A percentile compares a stretch with the other conserved stretches of the same genome.
These are phyloP conservation scores for Archivesica marissinica DNA, from an alignment of 1,140 invertebrate species.

Conservation along the genomic window DNA sequence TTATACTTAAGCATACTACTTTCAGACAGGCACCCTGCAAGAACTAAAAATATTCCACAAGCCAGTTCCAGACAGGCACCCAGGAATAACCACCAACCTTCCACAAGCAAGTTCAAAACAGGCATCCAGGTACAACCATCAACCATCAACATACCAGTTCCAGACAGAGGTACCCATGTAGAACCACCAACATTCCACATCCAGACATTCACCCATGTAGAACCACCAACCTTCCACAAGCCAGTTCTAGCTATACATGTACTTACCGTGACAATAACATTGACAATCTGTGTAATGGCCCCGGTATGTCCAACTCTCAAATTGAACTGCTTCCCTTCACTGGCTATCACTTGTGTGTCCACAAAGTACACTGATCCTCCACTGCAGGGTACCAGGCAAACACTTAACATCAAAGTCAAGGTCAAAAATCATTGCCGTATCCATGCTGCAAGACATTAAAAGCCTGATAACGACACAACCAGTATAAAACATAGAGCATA, in stretches of 20 bases:
- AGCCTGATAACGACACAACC: too few species aligned
- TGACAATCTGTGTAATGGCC: conserved; percentile 63
- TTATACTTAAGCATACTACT: not conserved
- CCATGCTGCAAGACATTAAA: not conserved
- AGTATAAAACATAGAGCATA: too few species aligned
- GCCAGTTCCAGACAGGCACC: too few species aligned
- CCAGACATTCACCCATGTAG: too few species aligned
- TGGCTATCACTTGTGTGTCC: conserved; percentile 64
- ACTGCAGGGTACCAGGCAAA: conserved; percentile 29
- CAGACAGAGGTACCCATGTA: not conserved
- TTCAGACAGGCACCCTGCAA: not conserved
- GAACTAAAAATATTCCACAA: too few species aligned
- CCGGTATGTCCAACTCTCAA: conserved; percentile 69
- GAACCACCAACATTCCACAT: not conserved
- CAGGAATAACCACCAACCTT: too few species aligned
- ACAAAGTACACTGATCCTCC: conserved; percentile 66
- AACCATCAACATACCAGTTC: not conserved
- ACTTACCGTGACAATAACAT: conserved; percentile 75
- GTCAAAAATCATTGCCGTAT: not conserved
- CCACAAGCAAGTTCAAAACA: not conserved
- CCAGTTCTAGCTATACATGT: too few species aligned
- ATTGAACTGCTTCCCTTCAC: conserved; percentile 76
- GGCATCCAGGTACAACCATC: not conserved
- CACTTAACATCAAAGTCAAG: not conserved
- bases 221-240: too few species aligned